These are phyloP conservation scores for Noturus placidus DNA, from an alignment of 2,113 vertebrate genomes.

Conservation along the genomic window DNA sequence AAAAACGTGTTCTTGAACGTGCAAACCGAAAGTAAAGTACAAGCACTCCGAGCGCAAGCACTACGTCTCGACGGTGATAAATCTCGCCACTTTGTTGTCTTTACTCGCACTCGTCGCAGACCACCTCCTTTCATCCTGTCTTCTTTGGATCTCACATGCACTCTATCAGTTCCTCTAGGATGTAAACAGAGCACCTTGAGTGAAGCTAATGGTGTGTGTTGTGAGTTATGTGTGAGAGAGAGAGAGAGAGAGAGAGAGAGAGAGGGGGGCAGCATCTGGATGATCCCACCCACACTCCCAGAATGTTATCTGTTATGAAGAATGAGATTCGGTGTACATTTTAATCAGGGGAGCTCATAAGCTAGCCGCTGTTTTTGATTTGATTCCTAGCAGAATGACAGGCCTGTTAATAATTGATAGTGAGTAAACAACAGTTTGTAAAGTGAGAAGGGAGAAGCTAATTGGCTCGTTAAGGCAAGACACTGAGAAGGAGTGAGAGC, in stretches of 20 bases:
- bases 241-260: background rate
- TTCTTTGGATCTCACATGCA: background rate
- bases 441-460: slow-evolving; percentile 50
- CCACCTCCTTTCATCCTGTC: background rate
- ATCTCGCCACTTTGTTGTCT: background rate
- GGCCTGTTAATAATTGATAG: slow-evolving; percentile 58
- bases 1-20: background rate
- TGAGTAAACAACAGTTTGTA: slow-evolving; percentile 58
- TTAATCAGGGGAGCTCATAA: slow-evolving; percentile 53
- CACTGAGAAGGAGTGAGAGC: slow-evolving; percentile 41
- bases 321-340: slow-evolving; percentile 46
- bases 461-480: slow-evolving; percentile 57
- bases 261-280: background rate
- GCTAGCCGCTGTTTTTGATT: slow-evolving; percentile 48
- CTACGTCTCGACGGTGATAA: background rate
- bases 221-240: slow-evolving; percentile 14
- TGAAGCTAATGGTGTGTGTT: slow-evolving; percentile 32
- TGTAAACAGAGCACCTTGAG: slow-evolving; percentile 25
- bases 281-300: background rate
- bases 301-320: slow-evolving; percentile 36
- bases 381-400: slow-evolving; percentile 52
- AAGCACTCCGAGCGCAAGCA: slow-evolving; percentile 2
- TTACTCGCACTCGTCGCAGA: background rate
- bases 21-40: background rate
- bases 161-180: background rate